Conservation (phyloP, 2,888 invertebrate species). For the Pantelozetes paolii region DNA sequence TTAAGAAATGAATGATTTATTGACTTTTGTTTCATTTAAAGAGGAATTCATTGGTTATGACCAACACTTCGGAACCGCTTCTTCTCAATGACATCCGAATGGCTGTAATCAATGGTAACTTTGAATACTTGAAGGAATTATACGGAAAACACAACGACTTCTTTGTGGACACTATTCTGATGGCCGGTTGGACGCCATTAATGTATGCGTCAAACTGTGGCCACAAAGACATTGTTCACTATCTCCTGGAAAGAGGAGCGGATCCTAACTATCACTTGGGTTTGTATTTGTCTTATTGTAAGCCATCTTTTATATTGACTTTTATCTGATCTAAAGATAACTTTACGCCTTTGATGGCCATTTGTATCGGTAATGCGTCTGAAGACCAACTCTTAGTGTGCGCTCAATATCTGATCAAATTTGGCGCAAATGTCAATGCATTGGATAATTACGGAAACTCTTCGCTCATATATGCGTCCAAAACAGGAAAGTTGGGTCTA, state of each 20-base stretch:
- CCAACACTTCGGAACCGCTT: conserved; percentile 7
- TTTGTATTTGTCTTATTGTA: conserved; percentile 43
- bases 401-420: conserved; percentile 49
- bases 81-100: conserved; percentile 29
- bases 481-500: conserved; percentile 52
- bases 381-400: conserved; percentile 52
- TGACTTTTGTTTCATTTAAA: background rate
- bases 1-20: background rate
- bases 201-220: conserved; percentile 51
- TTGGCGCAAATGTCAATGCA: conserved; percentile 50
- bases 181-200: conserved; percentile 51
- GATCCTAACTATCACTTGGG: conserved; percentile 54
- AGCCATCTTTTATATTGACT: background rate
- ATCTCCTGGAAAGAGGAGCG: conserved; percentile 53
- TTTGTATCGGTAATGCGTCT: conserved; percentile 52
- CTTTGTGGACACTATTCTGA: conserved; percentile 44
- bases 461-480: conserved; percentile 55
- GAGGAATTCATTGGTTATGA: background rate
- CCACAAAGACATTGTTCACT: conserved; percentile 50
- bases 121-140: conserved; percentile 1
- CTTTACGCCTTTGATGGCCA: conserved; percentile 56
- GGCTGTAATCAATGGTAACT: conserved; percentile 30
- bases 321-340: conserved; percentile 50
- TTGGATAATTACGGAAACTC: conserved; percentile 51
- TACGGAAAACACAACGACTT: conserved; percentile 19